Conservation (phyloP, 2,113 vertebrate genomes). For the Melanostigma gelatinosum region DNA sequence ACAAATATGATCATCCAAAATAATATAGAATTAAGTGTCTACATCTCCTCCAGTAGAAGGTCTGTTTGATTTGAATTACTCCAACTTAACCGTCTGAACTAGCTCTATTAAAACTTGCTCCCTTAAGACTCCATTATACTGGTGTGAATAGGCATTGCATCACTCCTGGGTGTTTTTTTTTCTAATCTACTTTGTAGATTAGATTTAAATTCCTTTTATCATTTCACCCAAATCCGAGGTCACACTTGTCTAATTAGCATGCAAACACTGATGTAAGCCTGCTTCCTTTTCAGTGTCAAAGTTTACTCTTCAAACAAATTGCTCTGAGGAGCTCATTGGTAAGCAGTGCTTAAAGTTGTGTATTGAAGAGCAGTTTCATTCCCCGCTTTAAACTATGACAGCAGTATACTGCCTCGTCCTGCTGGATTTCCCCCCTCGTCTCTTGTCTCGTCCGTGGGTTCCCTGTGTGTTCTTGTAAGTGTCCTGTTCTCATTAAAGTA, state of each 20-base stretch:
- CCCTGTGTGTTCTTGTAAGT: too few species aligned
- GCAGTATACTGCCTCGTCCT: too few species aligned
- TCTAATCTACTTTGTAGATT: constrained; percentile 30
- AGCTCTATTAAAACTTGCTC: constrained; percentile 42
- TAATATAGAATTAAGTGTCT: constrained; percentile 44
- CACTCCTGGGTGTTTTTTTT: not conserved
- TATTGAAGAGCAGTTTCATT: constrained; percentile 35
- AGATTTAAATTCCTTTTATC: constrained; percentile 32
- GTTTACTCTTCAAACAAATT: constrained; percentile 23
- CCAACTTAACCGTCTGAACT: constrained; percentile 29
- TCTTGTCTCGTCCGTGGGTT: too few species aligned
- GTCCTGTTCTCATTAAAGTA: too few species aligned
- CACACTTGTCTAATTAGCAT: constrained; percentile 33
- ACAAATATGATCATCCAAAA: constrained; percentile 42
- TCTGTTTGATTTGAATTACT: constrained; percentile 68
- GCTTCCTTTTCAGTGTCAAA: constrained; percentile 19
- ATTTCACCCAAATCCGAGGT: constrained; percentile 22
- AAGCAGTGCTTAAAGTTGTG: constrained; percentile 26
- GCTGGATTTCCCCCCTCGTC: too few species aligned
- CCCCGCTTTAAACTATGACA: constrained; percentile 34
- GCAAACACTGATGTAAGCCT: constrained; percentile 11
- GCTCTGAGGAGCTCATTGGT: constrained; percentile 27
- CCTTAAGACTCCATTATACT: constrained; percentile 47
- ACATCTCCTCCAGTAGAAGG: constrained; percentile 32
- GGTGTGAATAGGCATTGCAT: constrained; percentile 21